A percentile compares a stretch with the other conserved stretches of the same genome.
These are phyloP conservation scores for Taxidea taxus DNA, from an alignment of 2,113 vertebrate species.

Conservation along the genomic window DNA sequence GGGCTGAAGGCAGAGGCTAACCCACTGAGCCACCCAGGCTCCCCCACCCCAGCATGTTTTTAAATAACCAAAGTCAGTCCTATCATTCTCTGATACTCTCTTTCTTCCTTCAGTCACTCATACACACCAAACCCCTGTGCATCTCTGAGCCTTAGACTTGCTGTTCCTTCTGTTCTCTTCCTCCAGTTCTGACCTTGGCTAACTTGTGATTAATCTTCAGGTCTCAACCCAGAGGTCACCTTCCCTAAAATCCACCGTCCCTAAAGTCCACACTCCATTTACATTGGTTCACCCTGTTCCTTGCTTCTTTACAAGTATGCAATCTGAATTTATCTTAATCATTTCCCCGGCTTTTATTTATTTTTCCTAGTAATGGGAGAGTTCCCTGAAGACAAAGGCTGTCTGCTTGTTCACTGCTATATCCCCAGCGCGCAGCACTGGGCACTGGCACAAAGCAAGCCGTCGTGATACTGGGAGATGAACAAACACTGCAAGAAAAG, in stretches of 20 bases:
- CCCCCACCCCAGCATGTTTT: not conserved
- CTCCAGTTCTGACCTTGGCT: not conserved
- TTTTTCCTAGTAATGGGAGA: not conserved
- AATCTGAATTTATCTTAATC: not conserved
- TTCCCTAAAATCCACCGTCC: not conserved
- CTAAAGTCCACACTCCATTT: not conserved
- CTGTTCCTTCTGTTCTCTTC: not conserved
- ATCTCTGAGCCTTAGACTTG: not conserved
- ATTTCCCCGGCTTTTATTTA: not conserved
- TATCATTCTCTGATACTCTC: not conserved
- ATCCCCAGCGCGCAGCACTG: accelerated
- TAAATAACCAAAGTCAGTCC: not conserved
- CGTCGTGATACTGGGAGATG: not conserved
- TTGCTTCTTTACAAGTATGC: not conserved
- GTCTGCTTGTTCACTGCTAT: not conserved
- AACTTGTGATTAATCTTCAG: not conserved
- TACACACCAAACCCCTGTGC: not conserved
- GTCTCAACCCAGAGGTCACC: not conserved
- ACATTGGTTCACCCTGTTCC: not conserved
- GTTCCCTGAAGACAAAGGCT: not conserved
- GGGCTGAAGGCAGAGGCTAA: not conserved
- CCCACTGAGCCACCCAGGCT: not conserved
- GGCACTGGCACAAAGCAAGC: not conserved
- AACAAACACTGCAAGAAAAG: not conserved
- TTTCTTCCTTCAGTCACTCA: not conserved